Conservation (phyloP, 2,113 vertebrate species). For the Trematomus loennbergii region DNA sequence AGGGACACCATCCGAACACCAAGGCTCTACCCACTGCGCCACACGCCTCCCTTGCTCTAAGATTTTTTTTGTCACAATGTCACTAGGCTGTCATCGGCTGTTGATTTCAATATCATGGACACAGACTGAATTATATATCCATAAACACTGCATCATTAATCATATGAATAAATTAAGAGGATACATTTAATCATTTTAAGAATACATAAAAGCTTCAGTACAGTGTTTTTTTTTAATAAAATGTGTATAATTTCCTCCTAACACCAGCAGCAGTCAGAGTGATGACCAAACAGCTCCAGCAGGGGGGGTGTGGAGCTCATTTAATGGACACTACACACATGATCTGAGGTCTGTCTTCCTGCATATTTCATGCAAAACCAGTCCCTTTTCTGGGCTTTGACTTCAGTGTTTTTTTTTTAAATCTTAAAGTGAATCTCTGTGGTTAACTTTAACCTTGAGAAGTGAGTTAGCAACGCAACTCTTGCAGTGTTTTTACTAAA, state of each 20-base stretch:
- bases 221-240: too few species aligned
- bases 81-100: too few species aligned
- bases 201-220: too few species aligned
- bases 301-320: not conserved
- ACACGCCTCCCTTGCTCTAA: too few species aligned
- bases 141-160: not conserved
- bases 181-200: not conserved
- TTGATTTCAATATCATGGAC: not conserved
- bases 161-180: too few species aligned
- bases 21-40: too few species aligned
- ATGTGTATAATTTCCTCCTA: not conserved
- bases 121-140: not conserved
- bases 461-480: not conserved
- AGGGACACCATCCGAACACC: too few species aligned
- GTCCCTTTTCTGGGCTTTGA: not conserved
- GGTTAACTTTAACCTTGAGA: not conserved
- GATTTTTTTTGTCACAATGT: too few species aligned
- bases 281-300: not conserved
- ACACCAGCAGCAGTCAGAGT: not conserved
- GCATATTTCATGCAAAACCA: not conserved
- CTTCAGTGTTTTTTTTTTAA: not conserved
- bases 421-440: not conserved
- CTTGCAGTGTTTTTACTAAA: not conserved
- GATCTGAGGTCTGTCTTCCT: not conserved
- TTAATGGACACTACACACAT: not conserved